Percentiles rank a stretch among this genome's conserved stretches.
These are phyloP conservation scores for Ceratosolen fusciceps DNA, from an alignment of 1,140 invertebrate species.

Conservation along the genomic window DNA sequence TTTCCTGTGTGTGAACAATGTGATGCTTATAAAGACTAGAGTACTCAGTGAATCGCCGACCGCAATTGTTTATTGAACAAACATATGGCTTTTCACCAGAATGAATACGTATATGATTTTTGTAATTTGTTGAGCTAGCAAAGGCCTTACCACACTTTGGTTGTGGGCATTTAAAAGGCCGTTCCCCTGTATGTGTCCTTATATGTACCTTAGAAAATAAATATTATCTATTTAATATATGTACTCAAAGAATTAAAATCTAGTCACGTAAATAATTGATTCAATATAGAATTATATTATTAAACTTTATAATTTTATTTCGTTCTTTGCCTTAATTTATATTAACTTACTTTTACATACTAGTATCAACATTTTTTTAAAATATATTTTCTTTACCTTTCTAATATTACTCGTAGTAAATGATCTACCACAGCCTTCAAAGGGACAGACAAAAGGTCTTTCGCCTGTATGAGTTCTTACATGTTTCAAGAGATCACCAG, in stretches of 20 bases:
- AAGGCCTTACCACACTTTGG: slow-evolving; percentile 76
- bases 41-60: slow-evolving; percentile 82
- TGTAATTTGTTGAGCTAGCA: slow-evolving; percentile 81
- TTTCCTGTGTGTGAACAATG: slow-evolving; percentile 77
- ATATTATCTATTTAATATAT: no score
- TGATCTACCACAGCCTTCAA: slow-evolving; percentile 77
- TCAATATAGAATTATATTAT: no score
- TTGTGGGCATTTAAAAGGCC: slow-evolving; percentile 76
- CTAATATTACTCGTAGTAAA: slow-evolving; percentile 84
- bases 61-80: slow-evolving; percentile 76
- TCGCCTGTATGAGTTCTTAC: slow-evolving; percentile 81
- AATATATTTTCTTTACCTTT: slow-evolving; percentile 75
- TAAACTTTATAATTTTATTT: no score
- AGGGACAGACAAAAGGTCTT: slow-evolving; percentile 78
- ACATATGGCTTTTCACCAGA: slow-evolving; percentile 75
- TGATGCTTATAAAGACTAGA: slow-evolving; percentile 84
- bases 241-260: no score
- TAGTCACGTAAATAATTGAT: no score
- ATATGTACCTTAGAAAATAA: slow-evolving; percentile 66
- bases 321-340: no score
- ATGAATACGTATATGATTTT: slow-evolving; percentile 77
- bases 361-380: background rate
- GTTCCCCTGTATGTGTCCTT: slow-evolving; percentile 76
- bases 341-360: background rate
- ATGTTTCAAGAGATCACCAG: slow-evolving; percentile 81